These are phyloP conservation scores for Drosophila seclusa DNA, from an alignment of 2,888 invertebrate species.

Conservation along the genomic window DNA sequence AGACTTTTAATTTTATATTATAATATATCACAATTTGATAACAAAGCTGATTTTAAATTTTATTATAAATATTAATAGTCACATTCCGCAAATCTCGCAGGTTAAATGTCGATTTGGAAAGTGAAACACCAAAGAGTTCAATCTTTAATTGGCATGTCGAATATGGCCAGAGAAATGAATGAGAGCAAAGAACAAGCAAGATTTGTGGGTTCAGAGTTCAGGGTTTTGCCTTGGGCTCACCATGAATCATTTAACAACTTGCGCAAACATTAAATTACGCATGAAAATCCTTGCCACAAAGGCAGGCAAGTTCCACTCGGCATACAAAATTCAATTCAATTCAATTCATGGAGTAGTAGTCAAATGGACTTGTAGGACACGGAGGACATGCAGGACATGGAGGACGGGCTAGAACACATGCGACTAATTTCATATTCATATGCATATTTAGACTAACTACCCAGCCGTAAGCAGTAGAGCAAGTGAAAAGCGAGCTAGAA, in stretches of 20 bases:
- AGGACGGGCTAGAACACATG: constrained; percentile 60
- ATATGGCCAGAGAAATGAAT: constrained; percentile 1
- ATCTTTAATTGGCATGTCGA: constrained; percentile 21
- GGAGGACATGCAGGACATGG: constrained; percentile 17
- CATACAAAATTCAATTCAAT: constrained; percentile 63
- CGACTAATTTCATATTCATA: constrained; percentile 77
- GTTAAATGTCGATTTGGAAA: not conserved
- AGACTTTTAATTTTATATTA: not conserved
- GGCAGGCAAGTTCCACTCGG: constrained; percentile 16
- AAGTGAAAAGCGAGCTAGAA: constrained; percentile 5
- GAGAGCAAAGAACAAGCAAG: constrained; percentile 1
- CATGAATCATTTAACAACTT: constrained; percentile 72
- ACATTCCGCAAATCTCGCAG: not conserved
- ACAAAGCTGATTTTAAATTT: not conserved
- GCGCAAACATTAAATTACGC: constrained; percentile 71
- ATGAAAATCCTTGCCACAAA: constrained; percentile 56
- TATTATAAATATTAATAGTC: not conserved
- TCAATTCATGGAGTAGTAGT: constrained; percentile 57
- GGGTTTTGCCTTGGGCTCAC: constrained; percentile 11
- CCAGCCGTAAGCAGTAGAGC: constrained; percentile 44
- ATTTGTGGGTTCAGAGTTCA: constrained; percentile 1
- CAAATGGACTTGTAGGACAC: constrained; percentile 8
- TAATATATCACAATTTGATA: not conserved
- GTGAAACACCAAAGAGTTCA: constrained; percentile 5
- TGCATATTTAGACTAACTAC: constrained; percentile 76